Percentiles rank a stretch among this genome's conserved stretches.
Conservation (phyloP, 2,113 vertebrate genomes). For the Macquaria australasica region DNA sequence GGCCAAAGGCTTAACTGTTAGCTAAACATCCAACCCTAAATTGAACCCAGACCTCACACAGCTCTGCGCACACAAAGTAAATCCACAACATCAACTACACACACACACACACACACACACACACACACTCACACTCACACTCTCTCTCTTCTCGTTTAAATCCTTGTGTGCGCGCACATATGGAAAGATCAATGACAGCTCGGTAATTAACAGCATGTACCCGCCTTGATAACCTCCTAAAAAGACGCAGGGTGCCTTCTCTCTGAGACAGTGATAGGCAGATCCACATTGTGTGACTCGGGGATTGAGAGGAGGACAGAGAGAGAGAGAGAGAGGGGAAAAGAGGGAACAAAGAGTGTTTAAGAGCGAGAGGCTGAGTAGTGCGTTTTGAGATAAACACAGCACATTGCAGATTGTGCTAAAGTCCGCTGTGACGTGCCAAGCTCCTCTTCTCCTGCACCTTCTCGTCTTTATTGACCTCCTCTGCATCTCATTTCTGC, state of each 20-base stretch:
- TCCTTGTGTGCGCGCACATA: background rate
- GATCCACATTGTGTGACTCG: constrained; percentile 32
- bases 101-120: background rate
- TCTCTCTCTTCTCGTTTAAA: background rate
- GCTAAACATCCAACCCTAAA: constrained; percentile 9
- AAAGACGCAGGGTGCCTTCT: constrained; percentile 24
- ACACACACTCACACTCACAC: constrained; percentile 6
- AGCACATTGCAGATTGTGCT: constrained; percentile 20
- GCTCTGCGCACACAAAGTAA: constrained; percentile 16
- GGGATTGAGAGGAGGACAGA: constrained; percentile 32
- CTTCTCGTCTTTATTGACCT: constrained; percentile 7
- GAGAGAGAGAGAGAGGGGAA: background rate
- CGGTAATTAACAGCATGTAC: constrained; percentile 58
- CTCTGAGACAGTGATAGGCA: constrained; percentile 44
- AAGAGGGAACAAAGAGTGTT: constrained; percentile 27
- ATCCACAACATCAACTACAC: background rate
- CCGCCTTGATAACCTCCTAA: constrained; percentile 49
- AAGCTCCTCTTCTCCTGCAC: constrained; percentile 2
- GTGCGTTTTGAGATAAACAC: constrained; percentile 27
- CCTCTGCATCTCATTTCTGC: constrained; percentile 42
- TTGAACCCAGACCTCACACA: constrained; percentile 39
- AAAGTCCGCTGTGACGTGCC: background rate
- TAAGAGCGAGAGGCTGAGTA: constrained; percentile 6
- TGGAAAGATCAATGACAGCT: constrained; percentile 51
- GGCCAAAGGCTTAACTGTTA: constrained; percentile 6